Evolutionary conservation across 2,113 vertebrate genomes (phyloP).

Genomic region (Xiphophorus hellerii): DNA sequence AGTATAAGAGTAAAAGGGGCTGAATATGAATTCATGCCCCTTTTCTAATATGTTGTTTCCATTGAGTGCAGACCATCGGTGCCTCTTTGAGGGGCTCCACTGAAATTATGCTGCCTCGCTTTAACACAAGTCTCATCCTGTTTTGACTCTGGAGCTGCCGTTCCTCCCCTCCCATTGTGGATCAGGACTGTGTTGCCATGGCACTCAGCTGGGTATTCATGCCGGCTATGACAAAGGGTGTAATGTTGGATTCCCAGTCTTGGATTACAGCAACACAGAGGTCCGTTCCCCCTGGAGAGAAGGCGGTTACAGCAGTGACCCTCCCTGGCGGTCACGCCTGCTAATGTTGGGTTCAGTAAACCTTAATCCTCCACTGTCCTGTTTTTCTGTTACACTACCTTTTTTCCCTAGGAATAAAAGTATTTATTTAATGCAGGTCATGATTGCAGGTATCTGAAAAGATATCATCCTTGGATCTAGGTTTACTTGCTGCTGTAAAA

Average conservation of each 20-base stretch:
- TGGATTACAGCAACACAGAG: conserved; percentile 75
- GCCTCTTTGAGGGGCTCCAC: conserved; percentile 9
- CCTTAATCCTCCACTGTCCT: conserved; percentile 37
- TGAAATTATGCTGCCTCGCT: background rate
- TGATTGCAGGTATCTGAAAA: conserved; percentile 40
- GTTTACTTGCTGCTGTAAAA: conserved; percentile 10
- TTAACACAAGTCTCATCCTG: conserved; percentile 20
- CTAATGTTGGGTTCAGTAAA: conserved; percentile 65
- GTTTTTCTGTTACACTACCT: conserved; percentile 21
- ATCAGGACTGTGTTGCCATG: conserved; percentile 70
- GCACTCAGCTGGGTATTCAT: conserved; percentile 69
- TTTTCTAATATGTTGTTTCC: too few relatives aligned
- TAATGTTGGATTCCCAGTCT: conserved; percentile 65
- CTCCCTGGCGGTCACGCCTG: conserved; percentile 58
- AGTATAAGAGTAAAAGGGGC: background rate
- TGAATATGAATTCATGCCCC: background rate
- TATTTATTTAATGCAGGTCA: conserved; percentile 15
- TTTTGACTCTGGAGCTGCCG: conserved; percentile 18
- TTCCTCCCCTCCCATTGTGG: conserved; percentile 36
- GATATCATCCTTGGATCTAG: conserved; percentile 14
- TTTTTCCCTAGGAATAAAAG: conserved; percentile 32
- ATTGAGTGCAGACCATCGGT: background rate
- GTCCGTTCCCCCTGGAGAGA: conserved; percentile 64
- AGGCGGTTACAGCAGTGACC: conserved; percentile 46
- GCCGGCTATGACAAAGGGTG: conserved; percentile 75